Percentiles rank a stretch among this genome's conserved stretches.
Evolutionary conservation across 2,113 vertebrate species (phyloP).

Genomic region (Rhynchopsitta pachyrhyncha): DNA sequence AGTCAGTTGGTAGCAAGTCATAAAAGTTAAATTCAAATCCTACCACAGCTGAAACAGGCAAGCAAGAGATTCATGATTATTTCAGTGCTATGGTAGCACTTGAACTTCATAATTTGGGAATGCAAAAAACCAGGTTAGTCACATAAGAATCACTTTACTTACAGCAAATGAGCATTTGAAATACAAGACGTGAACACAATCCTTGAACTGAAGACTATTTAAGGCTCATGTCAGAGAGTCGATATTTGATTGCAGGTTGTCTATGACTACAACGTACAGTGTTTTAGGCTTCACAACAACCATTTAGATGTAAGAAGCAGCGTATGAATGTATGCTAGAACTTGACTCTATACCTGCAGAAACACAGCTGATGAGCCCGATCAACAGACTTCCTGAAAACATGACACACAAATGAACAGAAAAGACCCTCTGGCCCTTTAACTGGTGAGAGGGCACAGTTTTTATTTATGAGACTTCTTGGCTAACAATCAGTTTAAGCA

Average conservation of each 20-base stretch:
- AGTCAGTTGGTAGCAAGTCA: not conserved
- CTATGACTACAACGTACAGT: not conserved
- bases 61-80: not conserved
- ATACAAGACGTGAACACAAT: not conserved
- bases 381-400: not conserved
- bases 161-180: not conserved
- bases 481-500: not conserved
- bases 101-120: not conserved
- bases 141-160: not conserved
- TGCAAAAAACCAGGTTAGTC: not conserved
- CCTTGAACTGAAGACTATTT: not conserved
- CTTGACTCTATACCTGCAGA: not conserved
- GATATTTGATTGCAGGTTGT: not conserved
- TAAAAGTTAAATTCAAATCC: constrained; percentile 8
- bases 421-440: not conserved
- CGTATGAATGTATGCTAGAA: not conserved
- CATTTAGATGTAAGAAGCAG: not conserved
- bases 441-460: not conserved
- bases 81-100: not conserved
- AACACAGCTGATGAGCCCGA: not conserved
- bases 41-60: not conserved
- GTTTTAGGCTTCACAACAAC: not conserved
- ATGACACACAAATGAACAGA: not conserved
- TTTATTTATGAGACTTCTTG: not conserved
- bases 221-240: not conserved